phyloP scores from a whole-genome alignment of 2,113 vertebrate genomes.

The Pteropus alecto region DNA sequence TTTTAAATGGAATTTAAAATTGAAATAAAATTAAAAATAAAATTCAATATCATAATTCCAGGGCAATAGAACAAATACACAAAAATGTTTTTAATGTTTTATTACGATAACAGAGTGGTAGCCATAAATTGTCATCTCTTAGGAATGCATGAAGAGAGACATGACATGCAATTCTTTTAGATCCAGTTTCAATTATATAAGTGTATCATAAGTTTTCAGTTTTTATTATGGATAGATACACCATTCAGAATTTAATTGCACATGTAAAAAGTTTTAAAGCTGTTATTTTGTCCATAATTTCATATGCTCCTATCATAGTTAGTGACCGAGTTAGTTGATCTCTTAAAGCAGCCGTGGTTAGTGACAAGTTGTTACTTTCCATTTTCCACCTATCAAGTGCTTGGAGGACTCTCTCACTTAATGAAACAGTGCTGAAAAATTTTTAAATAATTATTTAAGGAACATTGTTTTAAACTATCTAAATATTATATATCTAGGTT shows the following conservation, averaged over 20 bases:
- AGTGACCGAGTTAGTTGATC: constrained; percentile 76
- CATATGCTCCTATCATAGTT: constrained; percentile 75
- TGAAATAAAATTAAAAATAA: too few species aligned
- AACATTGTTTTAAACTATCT: constrained; percentile 32
- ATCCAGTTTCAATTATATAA: background rate
- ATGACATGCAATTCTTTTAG: background rate
- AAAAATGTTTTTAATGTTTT: constrained; percentile 33
- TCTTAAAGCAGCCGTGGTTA: constrained; percentile 56
- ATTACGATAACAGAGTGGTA: background rate
- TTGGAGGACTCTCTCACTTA: constrained; percentile 68
- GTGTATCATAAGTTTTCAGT: background rate
- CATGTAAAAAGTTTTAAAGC: constrained; percentile 70
- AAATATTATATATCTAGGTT: background rate
- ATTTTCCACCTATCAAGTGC: constrained; percentile 74
- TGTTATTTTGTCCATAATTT: constrained; percentile 76
- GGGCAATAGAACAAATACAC: background rate
- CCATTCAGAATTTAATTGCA: constrained; percentile 76
- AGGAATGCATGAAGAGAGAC: background rate
- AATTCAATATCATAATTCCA: background rate
- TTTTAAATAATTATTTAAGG: constrained; percentile 28
- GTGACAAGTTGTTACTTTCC: constrained; percentile 5
- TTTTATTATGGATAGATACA: constrained; percentile 29
- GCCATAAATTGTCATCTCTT: background rate
- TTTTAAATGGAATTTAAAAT: background rate
- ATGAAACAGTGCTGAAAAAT: constrained; percentile 56